Evolutionary conservation across 2,888 invertebrate species (phyloP).

Genomic region (Fabriciana adippe): DNA sequence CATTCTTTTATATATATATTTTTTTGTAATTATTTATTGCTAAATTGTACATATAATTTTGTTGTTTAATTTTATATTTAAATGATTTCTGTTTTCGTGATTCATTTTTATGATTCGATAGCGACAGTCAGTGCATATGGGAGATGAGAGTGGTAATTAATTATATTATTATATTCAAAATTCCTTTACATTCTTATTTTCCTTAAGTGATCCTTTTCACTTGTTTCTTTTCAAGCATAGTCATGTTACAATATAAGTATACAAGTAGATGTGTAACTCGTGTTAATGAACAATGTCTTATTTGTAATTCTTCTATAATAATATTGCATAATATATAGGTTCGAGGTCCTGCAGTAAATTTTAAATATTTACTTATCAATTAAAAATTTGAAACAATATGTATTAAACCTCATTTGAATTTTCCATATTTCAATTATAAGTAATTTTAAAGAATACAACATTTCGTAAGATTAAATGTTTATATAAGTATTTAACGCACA

Average conservation of each 20-base stretch:
- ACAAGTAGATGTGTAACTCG: slow-evolving; percentile 63
- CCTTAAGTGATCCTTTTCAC: slow-evolving; percentile 50
- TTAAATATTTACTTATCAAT: slow-evolving; percentile 13
- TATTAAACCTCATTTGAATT: slow-evolving; percentile 17
- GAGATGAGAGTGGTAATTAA: slow-evolving; percentile 42
- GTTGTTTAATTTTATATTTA: slow-evolving; percentile 80
- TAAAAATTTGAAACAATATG: slow-evolving; percentile 5
- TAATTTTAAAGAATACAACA: slow-evolving; percentile 28
- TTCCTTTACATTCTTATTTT: slow-evolving; percentile 42
- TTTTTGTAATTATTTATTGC: slow-evolving; percentile 78
- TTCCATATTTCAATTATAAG: slow-evolving; percentile 31
- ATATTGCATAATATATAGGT: slow-evolving; percentile 49
- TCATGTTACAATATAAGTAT: slow-evolving; percentile 71
- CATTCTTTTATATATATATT: slow-evolving; percentile 46
- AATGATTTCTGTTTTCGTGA: slow-evolving; percentile 53
- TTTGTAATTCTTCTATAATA: slow-evolving; percentile 57
- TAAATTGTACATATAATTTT: slow-evolving; percentile 79
- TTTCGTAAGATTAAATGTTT: slow-evolving; percentile 31
- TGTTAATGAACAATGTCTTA: slow-evolving; percentile 65
- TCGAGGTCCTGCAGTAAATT: slow-evolving; percentile 44
- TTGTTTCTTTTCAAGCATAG: slow-evolving; percentile 66
- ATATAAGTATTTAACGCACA: slow-evolving; percentile 50
- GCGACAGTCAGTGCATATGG: slow-evolving; percentile 42
- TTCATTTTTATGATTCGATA: slow-evolving; percentile 50
- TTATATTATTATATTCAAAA: slow-evolving; percentile 43